Evolutionary conservation across 2,888 invertebrate genomes (phyloP), one percentile per base, ranked within the genome.

Genomic region (Aplocera efformata): DNA sequence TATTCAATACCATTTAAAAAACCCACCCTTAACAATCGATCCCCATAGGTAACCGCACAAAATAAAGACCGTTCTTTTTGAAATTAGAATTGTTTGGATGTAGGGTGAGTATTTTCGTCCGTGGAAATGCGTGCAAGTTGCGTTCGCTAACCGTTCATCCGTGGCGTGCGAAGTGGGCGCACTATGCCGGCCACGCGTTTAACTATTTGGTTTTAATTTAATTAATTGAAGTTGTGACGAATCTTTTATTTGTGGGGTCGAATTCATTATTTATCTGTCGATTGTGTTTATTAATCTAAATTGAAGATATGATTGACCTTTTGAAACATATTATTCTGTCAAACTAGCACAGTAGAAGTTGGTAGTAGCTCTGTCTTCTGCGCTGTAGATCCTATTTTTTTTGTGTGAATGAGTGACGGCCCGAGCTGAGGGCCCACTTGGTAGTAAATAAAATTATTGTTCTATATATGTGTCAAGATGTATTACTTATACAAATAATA

Each of bases 121-220:
- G 74, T 75, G 71, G 72, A 72, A 47, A 48, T 54, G 51, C 62
- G 65, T 63, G 71, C 65, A 26, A 44, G 58, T 62, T 53, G 43
- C 72, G 70, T 73, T 72, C 62, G 38, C 58, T 47, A 75, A 62
- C 65, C 77, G 66, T 63, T 77, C 75, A 72, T 49, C 71, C 80
- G 67, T 75, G 62, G 55, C 74, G 49, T 29, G 54, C 70, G 62
- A 64, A 81, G 82, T 76, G 79, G 73, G 67, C 55, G 73, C 75
- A 63, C 62, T 56, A 63, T 65, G 71, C 53, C 60, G 24, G 81
- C 46, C 85, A 85, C 85, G 84, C 81, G 86, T 57, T 54, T 60
- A 66, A 62, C 71, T 80, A 72, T 82, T 82, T 79, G 65, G 63
- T 69, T 79, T 81, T 73, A 80, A 81, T 83, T 80, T 72, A 71